Base-by-base conservation (phyloP, 2,113 vertebrate genomes). In the Salvelinus namaycush region DNA sequence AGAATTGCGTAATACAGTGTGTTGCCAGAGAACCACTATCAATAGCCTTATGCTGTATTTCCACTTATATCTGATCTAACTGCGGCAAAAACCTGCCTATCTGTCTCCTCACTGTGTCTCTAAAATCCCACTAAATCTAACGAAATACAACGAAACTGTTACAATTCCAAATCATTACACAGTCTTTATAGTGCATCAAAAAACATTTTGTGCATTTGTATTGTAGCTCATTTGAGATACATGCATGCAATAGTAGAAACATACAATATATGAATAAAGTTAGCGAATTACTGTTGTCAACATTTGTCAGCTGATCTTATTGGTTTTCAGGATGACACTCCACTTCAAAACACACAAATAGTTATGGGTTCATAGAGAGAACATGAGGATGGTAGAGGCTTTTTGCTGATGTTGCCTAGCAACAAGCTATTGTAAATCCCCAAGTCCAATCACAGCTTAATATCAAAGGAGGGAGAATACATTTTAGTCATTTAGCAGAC, bases 361-460 rank as follows among this genome's bases (percentile, higher is more conserved):
- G 26, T 13, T 68, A 16, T 13, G 57, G 72, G 77, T 81, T 66
- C 86, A 70, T 48, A 65, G 70, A 73, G 79, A 75, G 76, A 76
- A 77, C 29, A 57, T 60, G 31, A 80, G 62, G 73, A 73, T 77
- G 72, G 67, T 64, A 70, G 79, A 78, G 79, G 74, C 79, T 79
- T 88, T 84, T 65, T 68, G 62, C 75, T 78, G 76, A 90, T 85
- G 93, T 93, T 91, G 87, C 92, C 90, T 92, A 92, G 92, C 93
- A 94, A 93, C 93, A 89, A 85, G 88, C 77, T 88, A 87, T 82
- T 86, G 78, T 88, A 86, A 76, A 74, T 77, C 67, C 77, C 75
- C 77, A 54, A 85, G 62, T 75, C 83, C 73, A 76, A 83, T 81
- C 75, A 74, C 73, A 75, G 60, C 27, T 79, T 74, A 81, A 72